Evolutionary conservation across 2,113 vertebrate genomes (phyloP), one percentile per base, ranked within the genome.

Genomic region (Dryoscopus gambensis): DNA sequence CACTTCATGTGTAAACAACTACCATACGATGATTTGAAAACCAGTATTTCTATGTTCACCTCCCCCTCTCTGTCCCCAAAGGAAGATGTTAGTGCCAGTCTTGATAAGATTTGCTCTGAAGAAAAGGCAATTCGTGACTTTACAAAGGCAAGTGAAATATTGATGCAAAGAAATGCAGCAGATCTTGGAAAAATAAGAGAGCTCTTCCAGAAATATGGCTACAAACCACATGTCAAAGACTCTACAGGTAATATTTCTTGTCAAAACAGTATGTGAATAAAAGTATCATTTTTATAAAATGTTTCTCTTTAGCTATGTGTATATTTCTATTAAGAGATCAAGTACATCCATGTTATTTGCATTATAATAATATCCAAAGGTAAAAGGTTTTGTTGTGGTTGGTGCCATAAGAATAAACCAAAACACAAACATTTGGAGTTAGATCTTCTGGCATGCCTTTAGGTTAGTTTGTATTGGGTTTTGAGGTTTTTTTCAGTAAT

Each of bases 141-240:
- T 85, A 96, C 99, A 65, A 98, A 98, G 50, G 96, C 98, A 60
- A 98, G 97, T 90, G 97, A 98, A 97, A 91, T 98, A 82, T 28
- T 98, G 95, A 98, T 98, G 94, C 97, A 98, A 96, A 98, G 96
- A 95, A 98, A 98, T 81, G 89, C 97, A 85, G 21, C 95, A 37
- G 98, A 99, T 95, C 97, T 99, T 65, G 97, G 94, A 64, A 94
- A 96, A 87, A 95, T 99, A 89, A 98, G 62, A 96, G 98, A 94
- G 47, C 95, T 98, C 67, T 98, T 98, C 95, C 98, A 98, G 94
- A 98, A 98, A 56, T 99, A 99, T 22, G 98, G 98, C 55, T 99
- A 98, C 95, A 97, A 96, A 92, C 94, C 97, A 91, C 88, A 1
- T 59, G 90, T 50, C 69, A 77, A 96, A 63, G 93, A 89, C 42